Evolutionary conservation across 1,140 invertebrate species (phyloP).

Genomic region (Eupristina koningsbergeri): DNA sequence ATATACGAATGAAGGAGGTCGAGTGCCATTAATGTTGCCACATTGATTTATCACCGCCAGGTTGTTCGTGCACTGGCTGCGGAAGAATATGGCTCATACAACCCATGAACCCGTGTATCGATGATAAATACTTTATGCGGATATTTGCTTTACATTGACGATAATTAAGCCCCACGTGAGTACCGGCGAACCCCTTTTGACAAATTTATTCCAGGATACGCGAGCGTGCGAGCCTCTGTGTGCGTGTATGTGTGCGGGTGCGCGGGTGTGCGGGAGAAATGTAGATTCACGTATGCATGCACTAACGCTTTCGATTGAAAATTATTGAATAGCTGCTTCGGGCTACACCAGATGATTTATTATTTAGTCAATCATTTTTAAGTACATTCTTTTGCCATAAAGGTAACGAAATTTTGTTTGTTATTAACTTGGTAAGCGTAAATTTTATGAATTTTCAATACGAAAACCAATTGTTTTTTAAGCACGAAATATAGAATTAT

Average conservation of each 20-base stretch:
- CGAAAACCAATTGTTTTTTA: too few species aligned
- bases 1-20: slow-evolving; percentile 37
- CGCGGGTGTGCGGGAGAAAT: neutral
- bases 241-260: too few species aligned
- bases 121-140: slow-evolving; percentile 41
- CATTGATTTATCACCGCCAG: slow-evolving; percentile 37
- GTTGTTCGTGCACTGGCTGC: neutral
- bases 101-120: neutral
- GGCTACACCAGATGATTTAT: neutral
- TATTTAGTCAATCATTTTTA: slow-evolving; percentile 18
- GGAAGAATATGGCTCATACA: slow-evolving; percentile 3
- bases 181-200: slow-evolving; percentile 15
- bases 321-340: slow-evolving; percentile 12
- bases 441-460: neutral
- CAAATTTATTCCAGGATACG: slow-evolving; percentile 15
- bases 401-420: neutral
- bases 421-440: neutral
- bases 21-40: slow-evolving; percentile 46
- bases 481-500: too few species aligned
- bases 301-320: neutral
- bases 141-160: slow-evolving; percentile 39
- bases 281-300: slow-evolving; percentile 4
- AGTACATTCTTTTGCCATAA: neutral
- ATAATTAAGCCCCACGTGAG: slow-evolving; percentile 26
- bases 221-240: too few species aligned